Percentiles rank a stretch among this genome's conserved stretches.
These are phyloP conservation scores for Pangasius macronema DNA, from an alignment of 2,797 vertebrate species.

Conservation along the genomic window DNA sequence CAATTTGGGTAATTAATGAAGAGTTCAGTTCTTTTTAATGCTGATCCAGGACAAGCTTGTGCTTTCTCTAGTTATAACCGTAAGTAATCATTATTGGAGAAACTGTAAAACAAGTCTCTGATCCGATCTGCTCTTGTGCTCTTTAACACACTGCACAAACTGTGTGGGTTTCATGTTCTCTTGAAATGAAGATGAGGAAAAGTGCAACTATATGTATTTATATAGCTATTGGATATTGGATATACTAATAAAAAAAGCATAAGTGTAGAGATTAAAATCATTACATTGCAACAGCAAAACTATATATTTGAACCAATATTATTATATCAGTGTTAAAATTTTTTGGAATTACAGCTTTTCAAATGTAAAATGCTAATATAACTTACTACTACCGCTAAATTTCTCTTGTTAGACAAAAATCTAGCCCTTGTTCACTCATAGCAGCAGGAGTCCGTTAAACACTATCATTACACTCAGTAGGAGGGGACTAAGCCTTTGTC, in stretches of 20 bases:
- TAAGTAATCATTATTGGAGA: not conserved
- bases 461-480: constrained; percentile 31
- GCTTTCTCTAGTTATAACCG: constrained; percentile 18
- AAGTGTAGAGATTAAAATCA: not conserved
- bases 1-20: constrained; percentile 28
- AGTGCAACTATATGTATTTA: not conserved
- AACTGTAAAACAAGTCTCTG: constrained; percentile 3
- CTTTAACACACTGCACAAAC: constrained; percentile 63
- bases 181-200: not conserved
- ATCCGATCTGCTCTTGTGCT: constrained; percentile 28
- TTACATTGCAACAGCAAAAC: not conserved
- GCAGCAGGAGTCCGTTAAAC: constrained; percentile 27
- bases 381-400: not conserved
- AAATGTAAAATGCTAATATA: not conserved
- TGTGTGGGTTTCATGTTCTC: not conserved
- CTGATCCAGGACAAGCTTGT: not conserved
- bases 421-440: not conserved
- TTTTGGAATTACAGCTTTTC: not conserved
- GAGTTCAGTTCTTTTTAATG: not conserved
- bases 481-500: constrained; percentile 32
- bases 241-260: not conserved
- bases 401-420: not conserved
- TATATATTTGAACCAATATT: not conserved
- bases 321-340: not conserved
- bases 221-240: not conserved